A percentile compares a stretch with the other conserved stretches of the same genome.
Conservation (phyloP, 1,140 invertebrate species). For the Drosophila tsacasi region DNA sequence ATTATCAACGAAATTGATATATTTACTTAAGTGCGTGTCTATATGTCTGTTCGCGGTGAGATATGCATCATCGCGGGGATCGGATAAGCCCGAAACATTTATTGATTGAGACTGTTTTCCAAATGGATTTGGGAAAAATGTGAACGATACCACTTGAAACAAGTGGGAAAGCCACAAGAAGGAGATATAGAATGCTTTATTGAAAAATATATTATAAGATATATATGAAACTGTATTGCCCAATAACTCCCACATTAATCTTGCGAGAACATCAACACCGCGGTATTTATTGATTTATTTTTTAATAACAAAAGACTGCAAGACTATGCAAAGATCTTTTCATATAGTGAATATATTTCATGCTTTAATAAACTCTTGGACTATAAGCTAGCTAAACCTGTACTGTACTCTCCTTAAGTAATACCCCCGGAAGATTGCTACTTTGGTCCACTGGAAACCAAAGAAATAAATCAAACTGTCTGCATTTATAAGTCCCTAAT, state of each 20-base stretch:
- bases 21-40: constrained; percentile 46
- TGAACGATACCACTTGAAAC: neutral
- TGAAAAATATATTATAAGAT: neutral
- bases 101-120: constrained; percentile 21
- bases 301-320: no score
- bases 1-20: constrained; percentile 61
- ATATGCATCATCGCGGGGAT: constrained; percentile 26
- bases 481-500: constrained; percentile 24
- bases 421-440: neutral
- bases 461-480: constrained; percentile 35
- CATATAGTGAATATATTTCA: no score
- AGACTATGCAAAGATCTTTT: no score
- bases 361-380: no score
- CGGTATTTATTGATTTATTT: no score
- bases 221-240: neutral
- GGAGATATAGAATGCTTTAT: neutral
- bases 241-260: neutral
- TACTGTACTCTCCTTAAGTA: neutral
- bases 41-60: constrained; percentile 2
- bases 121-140: constrained; percentile 2
- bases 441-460: neutral
- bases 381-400: neutral
- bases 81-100: constrained; percentile 15
- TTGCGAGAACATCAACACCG: no score
- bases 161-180: neutral